Evolutionary conservation across 2,113 vertebrate genomes (phyloP).

Genomic region (Lathamus discolor): DNA sequence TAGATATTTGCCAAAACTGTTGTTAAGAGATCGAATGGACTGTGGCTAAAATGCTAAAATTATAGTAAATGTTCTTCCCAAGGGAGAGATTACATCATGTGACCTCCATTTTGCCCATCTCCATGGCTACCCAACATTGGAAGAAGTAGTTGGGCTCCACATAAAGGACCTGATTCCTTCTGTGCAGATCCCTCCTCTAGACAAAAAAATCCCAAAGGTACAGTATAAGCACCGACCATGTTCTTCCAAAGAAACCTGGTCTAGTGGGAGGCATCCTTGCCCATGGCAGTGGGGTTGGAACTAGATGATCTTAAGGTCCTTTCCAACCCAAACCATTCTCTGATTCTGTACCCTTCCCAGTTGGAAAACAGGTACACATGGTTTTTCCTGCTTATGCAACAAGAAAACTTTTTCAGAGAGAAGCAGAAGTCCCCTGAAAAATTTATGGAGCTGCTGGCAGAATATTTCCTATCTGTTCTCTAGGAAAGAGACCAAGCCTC

Average conservation of each 20-base stretch:
- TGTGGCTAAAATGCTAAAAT: background rate
- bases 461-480: background rate
- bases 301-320: background rate
- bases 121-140: slow-evolving; percentile 77
- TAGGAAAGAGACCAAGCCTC: background rate
- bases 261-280: background rate
- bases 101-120: slow-evolving; percentile 86
- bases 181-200: slow-evolving; percentile 81
- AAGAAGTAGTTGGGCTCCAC: slow-evolving; percentile 79
- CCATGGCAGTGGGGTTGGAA: background rate
- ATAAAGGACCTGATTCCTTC: slow-evolving; percentile 86
- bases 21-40: background rate
- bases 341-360: background rate
- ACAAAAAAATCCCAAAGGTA: slow-evolving; percentile 83
- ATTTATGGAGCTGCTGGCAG: background rate
- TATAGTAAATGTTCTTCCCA: background rate
- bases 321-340: background rate
- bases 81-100: slow-evolving; percentile 86
- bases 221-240: background rate
- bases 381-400: background rate
- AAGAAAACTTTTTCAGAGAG: background rate
- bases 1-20: background rate
- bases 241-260: background rate
- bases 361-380: background rate
- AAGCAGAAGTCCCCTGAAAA: background rate